Base-by-base conservation (phyloP, 2,113 vertebrate species). In the Ceyx margarethae region DNA sequence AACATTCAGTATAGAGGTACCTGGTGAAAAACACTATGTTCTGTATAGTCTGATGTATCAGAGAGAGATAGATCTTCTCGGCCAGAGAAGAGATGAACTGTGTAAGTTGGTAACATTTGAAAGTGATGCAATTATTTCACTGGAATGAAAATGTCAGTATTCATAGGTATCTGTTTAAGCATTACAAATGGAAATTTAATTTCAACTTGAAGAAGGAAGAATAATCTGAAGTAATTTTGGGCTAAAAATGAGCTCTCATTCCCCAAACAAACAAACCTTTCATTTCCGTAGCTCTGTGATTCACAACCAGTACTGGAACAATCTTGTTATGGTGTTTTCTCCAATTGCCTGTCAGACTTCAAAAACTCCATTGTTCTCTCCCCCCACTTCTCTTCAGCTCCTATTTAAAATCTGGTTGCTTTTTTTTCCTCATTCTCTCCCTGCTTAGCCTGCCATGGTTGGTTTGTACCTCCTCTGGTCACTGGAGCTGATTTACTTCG, bases 201-300 rank as follows among this genome's bases (percentile, higher is more conserved):
- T 91, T 87, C 16, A 92, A 66, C 53, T 77, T 69, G 45, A 69
- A 91, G 85, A 72, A 71, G 56, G 31, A 80, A 76, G 15, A 77
- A 84, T 45, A 90, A 81, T 87, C 71, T 89, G 56, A 95, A 69
- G 42, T 26, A 80, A 85, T 87, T 94, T 62, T 28, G 28, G 15
- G 28, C 82, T 87, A 85, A 95, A 87, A 95, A 89, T 61, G 75
- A 85, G 71, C 53, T 85, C 56, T 57, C 85, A 54, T 16, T 93
- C 37, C 54, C 61, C 33, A 57, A 76, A 75, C n/a, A 92, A 81
- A 64, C 74, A 89, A 91, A 56, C 31, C 2, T 11, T 48, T 81
- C n/a, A 61, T 73, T 93, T 87, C 37, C 76, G 31, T 76, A 89
- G 23, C 14, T 84, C 20, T 79, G 37, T 60, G 22, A 57, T 53